These are phyloP conservation scores for Turritopsis dohrnii DNA, from an alignment of 30 jellyfish, hydroid and myxozoan genomes.

Conservation along the genomic window DNA sequence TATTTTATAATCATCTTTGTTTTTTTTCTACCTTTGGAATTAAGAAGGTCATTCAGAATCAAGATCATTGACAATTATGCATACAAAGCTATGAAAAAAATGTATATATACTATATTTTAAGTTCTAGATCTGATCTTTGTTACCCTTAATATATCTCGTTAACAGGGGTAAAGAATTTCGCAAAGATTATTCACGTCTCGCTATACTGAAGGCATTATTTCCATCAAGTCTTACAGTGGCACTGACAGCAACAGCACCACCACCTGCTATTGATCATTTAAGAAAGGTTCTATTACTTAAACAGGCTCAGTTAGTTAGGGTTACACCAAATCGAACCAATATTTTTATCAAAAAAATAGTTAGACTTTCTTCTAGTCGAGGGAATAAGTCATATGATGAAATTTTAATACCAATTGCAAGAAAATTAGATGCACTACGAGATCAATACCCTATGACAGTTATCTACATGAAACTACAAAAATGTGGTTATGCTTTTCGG, in stretches of 20 bases:
- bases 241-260: constrained; percentile 44
- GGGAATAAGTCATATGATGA: constrained; percentile 17
- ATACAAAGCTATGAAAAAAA: too few relatives aligned
- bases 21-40: too few relatives aligned
- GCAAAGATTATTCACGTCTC: neutral
- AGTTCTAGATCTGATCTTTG: too few relatives aligned
- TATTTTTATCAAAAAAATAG: neutral
- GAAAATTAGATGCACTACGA: neutral
- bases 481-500: constrained; percentile 30
- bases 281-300: neutral
- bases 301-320: neutral
- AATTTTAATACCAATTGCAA: constrained; percentile 28
- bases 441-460: constrained; percentile 19
- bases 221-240: constrained; percentile 19
- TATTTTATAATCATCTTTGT: too few relatives aligned
- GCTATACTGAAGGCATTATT: constrained; percentile 5
- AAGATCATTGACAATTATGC: too few relatives aligned
- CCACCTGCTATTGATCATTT: neutral
- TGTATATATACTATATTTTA: too few relatives aligned
- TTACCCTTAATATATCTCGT: too few relatives aligned
- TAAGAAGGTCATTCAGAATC: too few relatives aligned
- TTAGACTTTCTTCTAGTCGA: neutral
- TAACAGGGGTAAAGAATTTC: too few relatives aligned
- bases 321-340: constrained; percentile 17
- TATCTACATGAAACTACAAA: constrained; percentile 20